These are phyloP conservation scores for Gari tellinella DNA, from an alignment of 2,888 invertebrate genomes.

Conservation along the genomic window DNA sequence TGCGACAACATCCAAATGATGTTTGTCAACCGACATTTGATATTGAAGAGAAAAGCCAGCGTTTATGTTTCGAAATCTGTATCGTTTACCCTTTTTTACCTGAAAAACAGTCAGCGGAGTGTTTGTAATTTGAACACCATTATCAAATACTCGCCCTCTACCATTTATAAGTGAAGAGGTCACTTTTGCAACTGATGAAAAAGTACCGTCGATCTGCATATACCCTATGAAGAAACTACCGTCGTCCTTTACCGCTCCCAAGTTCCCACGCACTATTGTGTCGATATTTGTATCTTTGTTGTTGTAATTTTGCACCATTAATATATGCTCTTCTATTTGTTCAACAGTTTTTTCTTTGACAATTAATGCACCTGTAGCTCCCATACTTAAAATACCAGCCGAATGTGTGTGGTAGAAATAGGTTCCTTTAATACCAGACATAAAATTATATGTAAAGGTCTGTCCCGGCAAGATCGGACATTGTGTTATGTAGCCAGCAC, in stretches of 20 bases:
- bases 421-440: conserved; percentile 57
- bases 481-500: conserved; percentile 72
- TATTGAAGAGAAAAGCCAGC: conserved; percentile 64
- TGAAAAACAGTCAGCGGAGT: conserved; percentile 57
- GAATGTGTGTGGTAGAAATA: conserved; percentile 68
- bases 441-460: conserved; percentile 64
- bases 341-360: conserved; percentile 39
- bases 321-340: conserved; percentile 24
- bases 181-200: conserved; percentile 27
- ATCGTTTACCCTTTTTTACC: conserved; percentile 35
- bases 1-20: conserved; percentile 66
- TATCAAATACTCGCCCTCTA: conserved; percentile 54
- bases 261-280: neutral
- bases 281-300: conserved; percentile 27
- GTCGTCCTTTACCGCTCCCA: conserved; percentile 9
- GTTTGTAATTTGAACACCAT: conserved; percentile 29
- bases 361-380: conserved; percentile 61
- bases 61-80: conserved; percentile 70
- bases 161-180: conserved; percentile 67
- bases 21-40: conserved; percentile 69
- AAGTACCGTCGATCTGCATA: conserved; percentile 20
- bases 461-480: conserved; percentile 71
- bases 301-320: conserved; percentile 60
- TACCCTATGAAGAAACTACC: conserved; percentile 4
- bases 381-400: conserved; percentile 53